Conservation (phyloP, 1,140 invertebrate species). For the Drosophila setifemur region DNA sequence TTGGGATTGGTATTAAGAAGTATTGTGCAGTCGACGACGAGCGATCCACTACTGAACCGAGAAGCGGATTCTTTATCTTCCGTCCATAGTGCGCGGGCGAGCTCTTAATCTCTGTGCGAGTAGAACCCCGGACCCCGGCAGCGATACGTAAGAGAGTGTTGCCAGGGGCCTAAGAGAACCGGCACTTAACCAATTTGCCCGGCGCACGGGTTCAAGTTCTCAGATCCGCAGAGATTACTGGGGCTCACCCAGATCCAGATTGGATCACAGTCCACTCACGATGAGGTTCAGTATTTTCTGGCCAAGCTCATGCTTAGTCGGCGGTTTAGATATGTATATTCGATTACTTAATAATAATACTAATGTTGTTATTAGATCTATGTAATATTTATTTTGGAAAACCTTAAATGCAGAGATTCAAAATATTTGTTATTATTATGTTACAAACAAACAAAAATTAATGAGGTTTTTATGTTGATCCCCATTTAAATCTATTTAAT, state of each 20-base stretch:
- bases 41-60: conserved; percentile 7
- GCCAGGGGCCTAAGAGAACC: not conserved
- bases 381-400: too few species aligned
- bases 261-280: not conserved
- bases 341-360: too few species aligned
- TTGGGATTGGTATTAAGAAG: too few species aligned
- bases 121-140: not conserved
- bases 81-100: not conserved
- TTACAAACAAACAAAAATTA: too few species aligned
- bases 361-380: too few species aligned
- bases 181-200: too few species aligned
- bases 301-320: not conserved
- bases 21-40: conserved; percentile 4
- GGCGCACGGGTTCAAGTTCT: too few species aligned
- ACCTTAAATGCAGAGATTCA: too few species aligned
- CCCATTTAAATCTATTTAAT: too few species aligned
- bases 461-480: too few species aligned
- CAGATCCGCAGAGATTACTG: not conserved
- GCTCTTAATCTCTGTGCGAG: conserved; percentile 6
- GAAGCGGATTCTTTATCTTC: not conserved
- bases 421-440: too few species aligned
- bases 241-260: not conserved
- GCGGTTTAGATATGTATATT: not conserved
- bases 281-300: not conserved
- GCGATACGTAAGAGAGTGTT: not conserved